These are phyloP conservation scores for Protonemura montana DNA, from an alignment of 2,888 invertebrate species.

Conservation along the genomic window DNA sequence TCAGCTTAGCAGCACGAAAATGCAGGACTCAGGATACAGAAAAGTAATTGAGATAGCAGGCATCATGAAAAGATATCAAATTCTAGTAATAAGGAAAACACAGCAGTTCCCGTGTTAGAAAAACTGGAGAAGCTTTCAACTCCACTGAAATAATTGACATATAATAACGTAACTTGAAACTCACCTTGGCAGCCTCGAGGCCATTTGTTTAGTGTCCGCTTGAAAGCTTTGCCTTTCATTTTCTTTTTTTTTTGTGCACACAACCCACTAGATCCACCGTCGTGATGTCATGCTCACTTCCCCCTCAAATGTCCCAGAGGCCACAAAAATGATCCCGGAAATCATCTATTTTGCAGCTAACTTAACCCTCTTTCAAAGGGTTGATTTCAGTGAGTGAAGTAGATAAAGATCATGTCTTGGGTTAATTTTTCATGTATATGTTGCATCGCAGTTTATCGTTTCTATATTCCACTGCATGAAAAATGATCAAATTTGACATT, in stretches of 20 bases:
- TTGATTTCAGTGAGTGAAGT: too few relatives aligned
- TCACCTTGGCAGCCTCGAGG: not conserved
- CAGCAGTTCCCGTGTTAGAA: not conserved
- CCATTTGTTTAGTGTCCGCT: not conserved
- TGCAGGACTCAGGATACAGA: not conserved
- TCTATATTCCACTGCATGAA: too few relatives aligned
- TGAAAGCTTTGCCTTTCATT: not conserved
- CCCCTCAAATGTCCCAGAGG: not conserved
- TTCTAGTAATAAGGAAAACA: too few relatives aligned
- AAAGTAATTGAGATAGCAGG: not conserved
- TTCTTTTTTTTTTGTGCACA: not conserved
- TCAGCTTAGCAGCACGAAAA: not conserved
- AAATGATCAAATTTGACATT: too few relatives aligned
- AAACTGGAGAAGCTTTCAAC: not conserved
- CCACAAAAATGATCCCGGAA: not conserved
- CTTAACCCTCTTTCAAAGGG: too few relatives aligned
- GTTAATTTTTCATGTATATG: too few relatives aligned
- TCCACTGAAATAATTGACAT: not conserved
- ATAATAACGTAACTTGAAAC: not conserved
- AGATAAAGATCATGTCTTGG: too few relatives aligned
- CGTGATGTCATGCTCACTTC: not conserved
- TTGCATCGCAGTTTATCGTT: too few relatives aligned
- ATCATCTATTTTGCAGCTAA: not conserved
- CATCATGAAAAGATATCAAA: not conserved
- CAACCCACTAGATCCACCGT: not conserved